A percentile compares a stretch with the other conserved stretches of the same genome.
Evolutionary conservation across 2,113 vertebrate genomes (phyloP).

Genomic region (Lepisosteus osseus): DNA sequence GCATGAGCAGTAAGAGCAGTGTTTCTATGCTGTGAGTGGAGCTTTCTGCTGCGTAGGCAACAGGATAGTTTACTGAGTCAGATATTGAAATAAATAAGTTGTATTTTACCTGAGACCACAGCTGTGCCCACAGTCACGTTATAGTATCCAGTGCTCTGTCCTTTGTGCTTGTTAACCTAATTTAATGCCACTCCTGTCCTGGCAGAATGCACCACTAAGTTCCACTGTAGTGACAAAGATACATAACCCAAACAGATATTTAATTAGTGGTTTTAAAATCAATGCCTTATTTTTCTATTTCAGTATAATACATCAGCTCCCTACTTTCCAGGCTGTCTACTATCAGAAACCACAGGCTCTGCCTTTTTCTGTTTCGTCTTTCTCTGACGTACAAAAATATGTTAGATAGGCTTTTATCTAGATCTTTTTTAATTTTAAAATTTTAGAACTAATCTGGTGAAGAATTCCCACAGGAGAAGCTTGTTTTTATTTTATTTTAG

Average conservation of each 20-base stretch:
- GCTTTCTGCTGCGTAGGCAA: too few species aligned
- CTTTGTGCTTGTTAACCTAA: neutral
- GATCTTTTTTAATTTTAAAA: neutral
- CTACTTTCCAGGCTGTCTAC: slow-evolving; percentile 37
- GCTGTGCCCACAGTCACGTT: too few species aligned
- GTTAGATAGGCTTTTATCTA: too few species aligned
- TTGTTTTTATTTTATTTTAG: too few species aligned
- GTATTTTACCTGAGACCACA: too few species aligned
- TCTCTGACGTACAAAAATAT: too few species aligned
- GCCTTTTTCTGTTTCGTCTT: slow-evolving; percentile 4
- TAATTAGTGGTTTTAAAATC: slow-evolving; percentile 72
- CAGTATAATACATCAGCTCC: slow-evolving; percentile 57
- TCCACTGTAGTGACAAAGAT: slow-evolving; percentile 49
- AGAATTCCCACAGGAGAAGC: too few species aligned
- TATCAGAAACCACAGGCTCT: slow-evolving; percentile 45
- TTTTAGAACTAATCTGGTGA: too few species aligned
- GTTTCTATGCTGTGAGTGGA: too few species aligned
- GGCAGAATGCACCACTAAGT: slow-evolving; percentile 23
- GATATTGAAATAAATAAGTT: too few species aligned
- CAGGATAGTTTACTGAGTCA: too few species aligned
- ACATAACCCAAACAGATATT: slow-evolving; percentile 66
- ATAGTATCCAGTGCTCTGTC: neutral
- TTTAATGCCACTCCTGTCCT: slow-evolving; percentile 13
- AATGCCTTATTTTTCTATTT: slow-evolving; percentile 64
- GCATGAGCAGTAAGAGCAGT: too few species aligned